phyloP scores from a whole-genome alignment of 2,797 vertebrate genomes.

The Chrysocyon brachyurus region DNA sequence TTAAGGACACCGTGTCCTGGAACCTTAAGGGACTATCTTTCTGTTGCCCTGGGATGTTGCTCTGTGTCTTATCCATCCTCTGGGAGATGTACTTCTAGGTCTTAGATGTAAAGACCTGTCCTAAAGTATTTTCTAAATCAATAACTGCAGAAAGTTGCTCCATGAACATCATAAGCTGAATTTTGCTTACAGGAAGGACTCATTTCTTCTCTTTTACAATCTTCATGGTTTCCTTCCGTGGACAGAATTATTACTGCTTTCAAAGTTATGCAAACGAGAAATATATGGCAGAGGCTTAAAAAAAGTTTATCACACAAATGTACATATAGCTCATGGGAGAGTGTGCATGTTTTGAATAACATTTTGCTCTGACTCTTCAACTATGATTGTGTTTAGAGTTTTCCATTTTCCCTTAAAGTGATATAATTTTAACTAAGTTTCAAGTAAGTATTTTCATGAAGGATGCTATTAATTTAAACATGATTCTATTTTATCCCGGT shows the following conservation, averaged over 20 bases:
- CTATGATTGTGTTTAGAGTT: not conserved
- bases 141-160: not conserved
- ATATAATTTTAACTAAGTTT: not conserved
- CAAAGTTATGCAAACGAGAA: constrained; percentile 69
- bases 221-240: not conserved
- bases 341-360: constrained; percentile 64
- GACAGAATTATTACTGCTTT: constrained; percentile 53
- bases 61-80: not conserved
- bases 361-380: not conserved
- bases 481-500: not conserved
- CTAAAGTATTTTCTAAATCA: not conserved
- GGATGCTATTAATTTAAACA: not conserved
- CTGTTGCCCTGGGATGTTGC: not conserved
- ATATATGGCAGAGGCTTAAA: constrained; percentile 54
- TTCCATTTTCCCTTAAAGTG: constrained; percentile 55
- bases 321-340: constrained; percentile 9
- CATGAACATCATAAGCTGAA: not conserved
- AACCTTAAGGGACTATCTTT: not conserved
- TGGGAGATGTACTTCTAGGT: not conserved
- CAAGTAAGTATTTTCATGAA: constrained; percentile 16
- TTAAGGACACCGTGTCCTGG: not conserved
- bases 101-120: not conserved
- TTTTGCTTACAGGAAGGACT: not conserved
- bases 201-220: constrained; percentile 30
- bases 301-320: constrained; percentile 65